Evolutionary conservation across 2,797 vertebrate genomes (phyloP).

Genomic region (Chaetophractus vellerosus): DNA sequence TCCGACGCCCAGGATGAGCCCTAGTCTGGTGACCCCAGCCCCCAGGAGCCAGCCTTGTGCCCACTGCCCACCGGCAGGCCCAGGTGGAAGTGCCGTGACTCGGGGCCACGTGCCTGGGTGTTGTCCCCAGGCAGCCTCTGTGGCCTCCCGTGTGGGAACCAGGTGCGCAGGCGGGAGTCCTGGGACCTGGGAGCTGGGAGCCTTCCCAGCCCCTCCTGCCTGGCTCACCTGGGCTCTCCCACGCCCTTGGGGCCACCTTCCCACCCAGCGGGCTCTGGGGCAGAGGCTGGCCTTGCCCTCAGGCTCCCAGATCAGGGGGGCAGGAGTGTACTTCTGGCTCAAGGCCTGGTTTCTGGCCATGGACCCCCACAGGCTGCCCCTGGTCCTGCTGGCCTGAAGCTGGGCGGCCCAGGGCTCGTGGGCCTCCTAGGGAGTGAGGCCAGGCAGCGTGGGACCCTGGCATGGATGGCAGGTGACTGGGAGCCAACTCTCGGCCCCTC

Average conservation of each 20-base stretch:
- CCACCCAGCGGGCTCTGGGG: background rate
- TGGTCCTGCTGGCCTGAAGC: background rate
- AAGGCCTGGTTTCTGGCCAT: background rate
- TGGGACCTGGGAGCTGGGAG: background rate
- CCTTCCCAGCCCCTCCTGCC: slow-evolving; percentile 58
- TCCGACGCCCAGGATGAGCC: background rate
- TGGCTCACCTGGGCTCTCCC: slow-evolving; percentile 16
- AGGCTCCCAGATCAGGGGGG: background rate
- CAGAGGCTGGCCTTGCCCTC: background rate
- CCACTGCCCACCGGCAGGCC: background rate
- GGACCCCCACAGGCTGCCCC: fast-evolving
- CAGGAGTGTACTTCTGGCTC: background rate
- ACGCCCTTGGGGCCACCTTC: background rate
- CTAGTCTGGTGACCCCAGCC: background rate
- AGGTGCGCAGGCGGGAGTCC: background rate
- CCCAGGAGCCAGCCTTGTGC: background rate
- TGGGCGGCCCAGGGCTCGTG: no score
- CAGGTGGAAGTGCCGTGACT: background rate
- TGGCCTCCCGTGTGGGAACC: slow-evolving; percentile 22
- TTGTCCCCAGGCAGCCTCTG: background rate
- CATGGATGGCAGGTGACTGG: background rate
- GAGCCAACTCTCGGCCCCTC: background rate
- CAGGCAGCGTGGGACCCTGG: fast-evolving
- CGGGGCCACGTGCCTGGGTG: fast-evolving
- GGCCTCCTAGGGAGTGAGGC: fast-evolving